These are phyloP conservation scores for Bombus fervidus DNA, from an alignment of 1,140 invertebrate genomes.

Conservation along the genomic window DNA sequence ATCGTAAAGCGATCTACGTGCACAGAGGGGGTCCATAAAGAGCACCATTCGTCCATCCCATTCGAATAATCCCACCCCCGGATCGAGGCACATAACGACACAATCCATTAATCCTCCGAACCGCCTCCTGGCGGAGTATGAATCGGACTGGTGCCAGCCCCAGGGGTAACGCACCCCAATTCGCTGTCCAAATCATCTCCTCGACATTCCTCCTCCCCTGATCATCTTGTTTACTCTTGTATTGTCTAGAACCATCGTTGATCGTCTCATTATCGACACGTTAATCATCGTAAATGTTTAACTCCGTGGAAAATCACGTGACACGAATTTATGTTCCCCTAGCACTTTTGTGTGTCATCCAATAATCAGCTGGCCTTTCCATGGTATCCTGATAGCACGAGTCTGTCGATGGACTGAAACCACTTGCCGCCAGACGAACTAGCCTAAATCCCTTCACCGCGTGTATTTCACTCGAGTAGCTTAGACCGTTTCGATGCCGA, in stretches of 20 bases:
- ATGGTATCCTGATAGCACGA: slow-evolving; percentile 76
- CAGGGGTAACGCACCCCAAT: slow-evolving; percentile 71
- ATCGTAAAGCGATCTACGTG: background rate
- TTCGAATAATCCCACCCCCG: slow-evolving; percentile 19
- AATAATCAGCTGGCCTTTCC: slow-evolving; percentile 72
- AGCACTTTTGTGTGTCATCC: slow-evolving; percentile 82
- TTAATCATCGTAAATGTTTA: background rate
- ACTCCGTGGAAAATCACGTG: background rate
- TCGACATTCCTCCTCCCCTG: slow-evolving; percentile 71
- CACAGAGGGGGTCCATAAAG: background rate
- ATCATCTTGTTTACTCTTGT: slow-evolving; percentile 81
- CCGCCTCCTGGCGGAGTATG: slow-evolving; percentile 70
- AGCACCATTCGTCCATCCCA: background rate
- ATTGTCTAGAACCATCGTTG: slow-evolving; percentile 72
- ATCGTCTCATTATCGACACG: background rate
- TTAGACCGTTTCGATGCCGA: background rate
- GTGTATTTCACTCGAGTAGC: background rate
- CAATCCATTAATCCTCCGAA: slow-evolving; percentile 66
- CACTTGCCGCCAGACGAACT: slow-evolving; percentile 60
- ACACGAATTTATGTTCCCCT: slow-evolving; percentile 78
- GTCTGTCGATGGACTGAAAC: slow-evolving; percentile 74
- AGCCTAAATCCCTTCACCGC: background rate
- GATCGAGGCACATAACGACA: slow-evolving; percentile 49
- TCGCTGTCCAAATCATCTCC: slow-evolving; percentile 68
- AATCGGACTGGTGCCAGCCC: slow-evolving; percentile 66